Evolutionary conservation across 2,113 vertebrate genomes (phyloP).

Genomic region (Pteronura brasiliensis): DNA sequence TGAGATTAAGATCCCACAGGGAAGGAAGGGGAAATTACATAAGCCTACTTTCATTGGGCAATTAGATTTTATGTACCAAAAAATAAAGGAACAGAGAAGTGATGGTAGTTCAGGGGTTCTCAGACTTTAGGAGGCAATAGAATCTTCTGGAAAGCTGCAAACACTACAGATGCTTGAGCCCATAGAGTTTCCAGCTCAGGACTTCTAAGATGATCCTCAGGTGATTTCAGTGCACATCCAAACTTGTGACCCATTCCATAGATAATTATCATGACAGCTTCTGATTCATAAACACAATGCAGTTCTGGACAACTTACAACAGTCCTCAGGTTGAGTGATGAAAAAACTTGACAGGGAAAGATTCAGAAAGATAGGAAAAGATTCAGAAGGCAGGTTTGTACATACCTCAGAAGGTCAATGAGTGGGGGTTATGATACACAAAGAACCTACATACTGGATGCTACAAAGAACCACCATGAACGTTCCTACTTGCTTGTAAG

Average conservation of each 20-base stretch:
- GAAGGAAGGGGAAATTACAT: neutral
- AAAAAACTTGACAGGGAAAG: neutral
- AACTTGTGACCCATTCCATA: neutral
- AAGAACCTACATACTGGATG: too few relatives aligned
- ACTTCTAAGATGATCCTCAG: neutral
- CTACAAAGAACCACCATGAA: neutral
- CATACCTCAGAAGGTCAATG: neutral
- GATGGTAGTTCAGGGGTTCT: neutral
- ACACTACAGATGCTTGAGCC: neutral
- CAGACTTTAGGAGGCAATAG: neutral
- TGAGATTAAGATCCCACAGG: neutral
- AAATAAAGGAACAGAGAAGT: neutral
- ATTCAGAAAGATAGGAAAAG: neutral
- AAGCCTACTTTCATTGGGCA: neutral
- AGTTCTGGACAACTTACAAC: neutral
- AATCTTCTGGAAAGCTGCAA: neutral
- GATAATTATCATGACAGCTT: neutral
- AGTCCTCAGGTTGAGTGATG: neutral
- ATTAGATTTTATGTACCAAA: neutral
- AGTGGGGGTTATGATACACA: neutral
- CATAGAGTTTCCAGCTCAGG: neutral
- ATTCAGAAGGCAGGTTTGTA: neutral
- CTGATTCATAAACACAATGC: neutral
- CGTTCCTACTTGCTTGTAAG: neutral
- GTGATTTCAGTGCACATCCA: neutral